These are phyloP conservation scores for Portevinia maculata DNA, from an alignment of 2,888 invertebrate species.

Conservation along the genomic window DNA sequence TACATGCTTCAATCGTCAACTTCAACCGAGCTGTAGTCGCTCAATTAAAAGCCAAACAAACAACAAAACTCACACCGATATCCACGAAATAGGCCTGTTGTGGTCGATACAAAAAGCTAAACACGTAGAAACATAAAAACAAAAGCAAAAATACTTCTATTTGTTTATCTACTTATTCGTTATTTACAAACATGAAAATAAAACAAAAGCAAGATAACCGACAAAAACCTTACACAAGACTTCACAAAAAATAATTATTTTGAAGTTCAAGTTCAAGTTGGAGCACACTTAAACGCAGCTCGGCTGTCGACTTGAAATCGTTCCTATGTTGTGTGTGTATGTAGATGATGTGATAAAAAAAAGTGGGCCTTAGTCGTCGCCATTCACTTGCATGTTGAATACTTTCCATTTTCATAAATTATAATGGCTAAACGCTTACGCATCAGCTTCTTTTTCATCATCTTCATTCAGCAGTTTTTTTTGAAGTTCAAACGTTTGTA, in stretches of 20 bases:
- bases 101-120: constrained; percentile 52
- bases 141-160: constrained; percentile 34
- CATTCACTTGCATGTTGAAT: constrained; percentile 18
- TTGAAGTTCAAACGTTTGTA: too few relatives aligned
- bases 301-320: constrained; percentile 47
- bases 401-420: constrained; percentile 67
- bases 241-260: constrained; percentile 28
- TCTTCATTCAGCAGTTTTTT: constrained; percentile 21
- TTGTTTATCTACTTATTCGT: constrained; percentile 66
- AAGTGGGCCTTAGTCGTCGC: constrained; percentile 42
- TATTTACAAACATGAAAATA: constrained; percentile 63
- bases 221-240: constrained; percentile 36
- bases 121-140: constrained; percentile 50
- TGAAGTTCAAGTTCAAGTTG: constrained; percentile 72
- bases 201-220: constrained; percentile 29
- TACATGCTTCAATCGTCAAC: constrained; percentile 11
- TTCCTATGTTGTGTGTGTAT: constrained; percentile 12
- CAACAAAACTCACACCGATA: too few relatives aligned
- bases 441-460: constrained; percentile 37
- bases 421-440: constrained; percentile 42
- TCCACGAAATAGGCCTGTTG: too few relatives aligned
- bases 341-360: constrained; percentile 30
- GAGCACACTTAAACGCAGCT: constrained; percentile 58
- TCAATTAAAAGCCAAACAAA: constrained; percentile 34
- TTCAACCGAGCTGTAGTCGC: constrained; percentile 31